A percentile compares a stretch with the other conserved stretches of the same genome.
Evolutionary conservation across 2,888 invertebrate species (phyloP).

Genomic region (Mythimna albipuncta): DNA sequence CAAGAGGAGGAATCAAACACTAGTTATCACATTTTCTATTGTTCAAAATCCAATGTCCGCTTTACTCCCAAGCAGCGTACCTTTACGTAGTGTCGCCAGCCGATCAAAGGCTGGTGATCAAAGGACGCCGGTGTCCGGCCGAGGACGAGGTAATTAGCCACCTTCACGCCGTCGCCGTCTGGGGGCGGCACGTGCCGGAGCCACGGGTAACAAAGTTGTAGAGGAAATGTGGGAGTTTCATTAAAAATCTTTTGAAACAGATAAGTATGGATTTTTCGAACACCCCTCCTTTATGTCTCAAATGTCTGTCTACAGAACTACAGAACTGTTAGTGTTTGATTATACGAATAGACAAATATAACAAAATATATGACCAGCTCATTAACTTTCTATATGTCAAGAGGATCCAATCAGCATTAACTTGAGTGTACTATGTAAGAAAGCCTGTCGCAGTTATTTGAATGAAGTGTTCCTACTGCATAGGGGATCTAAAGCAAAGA

Average conservation of each 20-base stretch:
- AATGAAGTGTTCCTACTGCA: not conserved
- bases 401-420: too few species aligned
- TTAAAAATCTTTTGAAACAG: not conserved
- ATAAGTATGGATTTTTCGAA: conserved; percentile 7
- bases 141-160: conserved; percentile 82
- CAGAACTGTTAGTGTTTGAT: not conserved
- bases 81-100: conserved; percentile 67
- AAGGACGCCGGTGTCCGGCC: conserved; percentile 82
- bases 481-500: conserved; percentile 1
- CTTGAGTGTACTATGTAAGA: not conserved
- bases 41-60: conserved; percentile 55
- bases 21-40: not conserved
- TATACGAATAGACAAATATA: not conserved
- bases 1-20: not conserved
- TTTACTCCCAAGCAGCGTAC: conserved; percentile 52
- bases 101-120: conserved; percentile 86
- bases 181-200: conserved; percentile 63
- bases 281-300: not conserved
- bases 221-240: not conserved
- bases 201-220: conserved; percentile 15
- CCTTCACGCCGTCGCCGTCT: conserved; percentile 67
- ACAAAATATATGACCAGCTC: too few species aligned
- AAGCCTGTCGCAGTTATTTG: not conserved
- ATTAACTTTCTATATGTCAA: not conserved
- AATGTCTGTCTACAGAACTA: not conserved